A percentile compares a stretch with the other conserved stretches of the same genome.
phyloP scores from a whole-genome alignment of 2,113 vertebrate genomes.

The Paraplagusia blochii region DNA sequence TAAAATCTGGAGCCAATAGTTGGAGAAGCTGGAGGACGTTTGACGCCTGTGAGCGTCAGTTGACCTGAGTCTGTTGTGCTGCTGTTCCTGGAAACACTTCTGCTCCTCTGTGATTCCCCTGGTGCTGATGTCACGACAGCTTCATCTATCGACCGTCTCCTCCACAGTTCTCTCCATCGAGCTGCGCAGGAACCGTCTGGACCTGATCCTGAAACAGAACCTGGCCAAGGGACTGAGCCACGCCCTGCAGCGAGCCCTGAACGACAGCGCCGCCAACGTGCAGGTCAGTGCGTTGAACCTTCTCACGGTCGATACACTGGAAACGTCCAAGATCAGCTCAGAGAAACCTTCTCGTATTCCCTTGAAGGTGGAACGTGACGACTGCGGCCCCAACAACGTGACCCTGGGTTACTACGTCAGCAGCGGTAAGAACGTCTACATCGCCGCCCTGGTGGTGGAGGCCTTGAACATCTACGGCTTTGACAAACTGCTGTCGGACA shows the following conservation, averaged over 20 bases:
- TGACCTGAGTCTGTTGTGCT: no score
- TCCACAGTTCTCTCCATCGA: conserved; percentile 86
- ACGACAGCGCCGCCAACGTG: conserved; percentile 74
- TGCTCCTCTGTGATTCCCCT: no score
- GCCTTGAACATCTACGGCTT: conserved; percentile 81
- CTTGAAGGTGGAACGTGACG: conserved; percentile 81
- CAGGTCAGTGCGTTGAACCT: conserved; percentile 75
- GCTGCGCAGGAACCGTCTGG: conserved; percentile 78
- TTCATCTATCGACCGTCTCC: neutral
- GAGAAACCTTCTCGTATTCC: neutral
- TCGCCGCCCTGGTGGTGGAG: conserved; percentile 81
- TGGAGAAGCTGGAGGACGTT: conserved; percentile 7
- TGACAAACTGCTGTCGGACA: conserved; percentile 83
- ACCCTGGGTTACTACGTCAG: conserved; percentile 89
- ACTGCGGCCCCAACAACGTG: conserved; percentile 83
- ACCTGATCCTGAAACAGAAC: conserved; percentile 79
- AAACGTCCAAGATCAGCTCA: no score
- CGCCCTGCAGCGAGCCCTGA: conserved; percentile 85
- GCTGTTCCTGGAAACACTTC: no score
- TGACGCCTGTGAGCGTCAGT: no score
- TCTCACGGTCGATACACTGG: no score
- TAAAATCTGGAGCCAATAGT: conserved; percentile 22
- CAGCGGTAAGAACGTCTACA: conserved; percentile 78
- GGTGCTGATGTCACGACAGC: neutral
- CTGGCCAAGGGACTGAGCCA: conserved; percentile 86